These are phyloP conservation scores for Ceratina australensis DNA, from an alignment of 1,140 invertebrate species.

Conservation along the genomic window DNA sequence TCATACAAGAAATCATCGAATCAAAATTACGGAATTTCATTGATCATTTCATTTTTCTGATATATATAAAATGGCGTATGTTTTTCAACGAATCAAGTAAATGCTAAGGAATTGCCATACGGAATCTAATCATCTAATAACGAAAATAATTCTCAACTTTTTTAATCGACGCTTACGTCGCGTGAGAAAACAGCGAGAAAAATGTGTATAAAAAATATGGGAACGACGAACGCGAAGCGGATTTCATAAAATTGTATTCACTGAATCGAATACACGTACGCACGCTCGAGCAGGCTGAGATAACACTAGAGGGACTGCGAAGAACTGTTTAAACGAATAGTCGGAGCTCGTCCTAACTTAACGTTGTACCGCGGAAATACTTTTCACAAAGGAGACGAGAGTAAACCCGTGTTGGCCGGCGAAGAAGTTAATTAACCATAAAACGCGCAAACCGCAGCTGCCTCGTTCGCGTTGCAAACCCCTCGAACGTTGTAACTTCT, in stretches of 20 bases:
- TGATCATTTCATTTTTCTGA: too few relatives aligned
- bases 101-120: too few relatives aligned
- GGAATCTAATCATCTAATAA: too few relatives aligned
- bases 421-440: constrained; percentile 46
- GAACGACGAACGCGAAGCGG: too few relatives aligned
- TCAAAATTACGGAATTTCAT: too few relatives aligned
- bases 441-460: constrained; percentile 37
- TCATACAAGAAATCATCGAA: background rate
- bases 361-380: constrained; percentile 3
- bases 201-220: too few relatives aligned
- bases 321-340: too few relatives aligned
- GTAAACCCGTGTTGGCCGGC: constrained; percentile 1
- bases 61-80: too few relatives aligned
- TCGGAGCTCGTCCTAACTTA: background rate
- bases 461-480: background rate
- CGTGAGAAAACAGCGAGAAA: too few relatives aligned
- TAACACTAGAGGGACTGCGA: background rate
- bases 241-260: background rate
- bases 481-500: constrained; percentile 38
- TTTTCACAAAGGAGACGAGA: constrained; percentile 22
- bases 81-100: too few relatives aligned
- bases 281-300: background rate
- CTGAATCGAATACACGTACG: background rate
- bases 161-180: too few relatives aligned
- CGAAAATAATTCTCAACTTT: too few relatives aligned